These are phyloP conservation scores for Heliothis subflexa DNA, from an alignment of 1,140 invertebrate species.

Conservation along the genomic window DNA sequence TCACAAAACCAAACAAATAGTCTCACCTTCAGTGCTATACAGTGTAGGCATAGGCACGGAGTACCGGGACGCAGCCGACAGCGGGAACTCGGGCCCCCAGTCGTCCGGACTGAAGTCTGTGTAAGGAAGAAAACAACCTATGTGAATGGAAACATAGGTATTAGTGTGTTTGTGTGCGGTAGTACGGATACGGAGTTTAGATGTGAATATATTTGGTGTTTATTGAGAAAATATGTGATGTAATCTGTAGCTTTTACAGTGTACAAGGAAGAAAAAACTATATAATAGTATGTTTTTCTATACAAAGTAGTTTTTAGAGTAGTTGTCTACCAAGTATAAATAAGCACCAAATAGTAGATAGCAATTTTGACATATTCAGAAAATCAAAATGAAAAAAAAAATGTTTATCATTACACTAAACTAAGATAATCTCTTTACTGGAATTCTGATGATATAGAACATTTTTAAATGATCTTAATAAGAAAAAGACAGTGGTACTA, in stretches of 20 bases:
- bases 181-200: slow-evolving; percentile 32
- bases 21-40: slow-evolving; percentile 89
- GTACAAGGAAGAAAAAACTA: too few species aligned
- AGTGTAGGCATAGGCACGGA: slow-evolving; percentile 92
- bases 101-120: slow-evolving; percentile 88
- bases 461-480: too few species aligned
- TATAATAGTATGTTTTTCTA: too few species aligned
- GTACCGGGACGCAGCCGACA: slow-evolving; percentile 82
- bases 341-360: neutral
- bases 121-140: slow-evolving; percentile 86
- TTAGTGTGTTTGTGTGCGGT: slow-evolving; percentile 70
- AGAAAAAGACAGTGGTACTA: too few species aligned
- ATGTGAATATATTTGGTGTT: slow-evolving; percentile 14
- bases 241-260: too few species aligned
- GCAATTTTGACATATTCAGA: neutral
- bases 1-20: neutral
- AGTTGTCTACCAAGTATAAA: neutral
- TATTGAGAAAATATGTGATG: too few species aligned
- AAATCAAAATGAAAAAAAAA: too few species aligned
- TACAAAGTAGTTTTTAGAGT: too few species aligned
- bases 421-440: too few species aligned
- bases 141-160: slow-evolving; percentile 81
- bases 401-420: too few species aligned
- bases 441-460: too few species aligned
- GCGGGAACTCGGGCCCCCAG: slow-evolving; percentile 89